A percentile compares a stretch with the other conserved stretches of the same genome.
phyloP scores from a whole-genome alignment of 2,888 invertebrate species.

The Chymomyza procnemis region DNA sequence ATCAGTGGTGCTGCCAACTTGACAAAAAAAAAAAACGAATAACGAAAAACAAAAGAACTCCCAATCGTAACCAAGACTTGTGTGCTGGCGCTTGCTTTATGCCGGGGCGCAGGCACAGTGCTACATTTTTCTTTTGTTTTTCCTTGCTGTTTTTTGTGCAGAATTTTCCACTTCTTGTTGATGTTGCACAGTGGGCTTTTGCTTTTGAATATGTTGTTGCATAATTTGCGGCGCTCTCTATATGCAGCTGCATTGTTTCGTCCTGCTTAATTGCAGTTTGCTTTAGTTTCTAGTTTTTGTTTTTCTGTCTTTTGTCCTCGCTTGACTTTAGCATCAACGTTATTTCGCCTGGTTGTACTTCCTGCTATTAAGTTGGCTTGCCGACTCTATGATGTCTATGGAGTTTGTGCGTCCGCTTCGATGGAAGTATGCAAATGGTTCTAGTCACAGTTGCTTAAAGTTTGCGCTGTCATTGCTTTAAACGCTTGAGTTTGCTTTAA shows the following conservation, averaged over 20 bases:
- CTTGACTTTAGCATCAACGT: neutral
- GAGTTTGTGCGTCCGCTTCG: neutral
- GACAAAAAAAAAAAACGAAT: neutral
- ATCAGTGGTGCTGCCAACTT: neutral
- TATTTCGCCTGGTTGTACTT: neutral
- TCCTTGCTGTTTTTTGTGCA: slow-evolving; percentile 12
- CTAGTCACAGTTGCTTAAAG: neutral
- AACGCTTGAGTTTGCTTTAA: neutral
- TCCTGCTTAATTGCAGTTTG: slow-evolving; percentile 30
- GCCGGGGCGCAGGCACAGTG: neutral
- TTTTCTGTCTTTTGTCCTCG: slow-evolving; percentile 4
- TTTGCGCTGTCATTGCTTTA: neutral
- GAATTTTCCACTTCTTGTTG: slow-evolving; percentile 10
- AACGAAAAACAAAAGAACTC: neutral
- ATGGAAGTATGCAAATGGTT: neutral
- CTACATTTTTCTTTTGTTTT: slow-evolving; percentile 14
- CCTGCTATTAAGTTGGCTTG: neutral
- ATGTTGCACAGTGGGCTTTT: slow-evolving; percentile 5
- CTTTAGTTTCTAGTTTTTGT: slow-evolving; percentile 1
- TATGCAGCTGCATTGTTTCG: slow-evolving; percentile 31
- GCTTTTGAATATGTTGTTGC: slow-evolving; percentile 41
- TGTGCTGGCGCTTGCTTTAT: neutral
- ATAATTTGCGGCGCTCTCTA: slow-evolving; percentile 27
- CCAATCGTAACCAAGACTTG: neutral
- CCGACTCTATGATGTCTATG: no score